phyloP scores from a whole-genome alignment of 2,113 vertebrate species.

The Euleptes europaea region DNA sequence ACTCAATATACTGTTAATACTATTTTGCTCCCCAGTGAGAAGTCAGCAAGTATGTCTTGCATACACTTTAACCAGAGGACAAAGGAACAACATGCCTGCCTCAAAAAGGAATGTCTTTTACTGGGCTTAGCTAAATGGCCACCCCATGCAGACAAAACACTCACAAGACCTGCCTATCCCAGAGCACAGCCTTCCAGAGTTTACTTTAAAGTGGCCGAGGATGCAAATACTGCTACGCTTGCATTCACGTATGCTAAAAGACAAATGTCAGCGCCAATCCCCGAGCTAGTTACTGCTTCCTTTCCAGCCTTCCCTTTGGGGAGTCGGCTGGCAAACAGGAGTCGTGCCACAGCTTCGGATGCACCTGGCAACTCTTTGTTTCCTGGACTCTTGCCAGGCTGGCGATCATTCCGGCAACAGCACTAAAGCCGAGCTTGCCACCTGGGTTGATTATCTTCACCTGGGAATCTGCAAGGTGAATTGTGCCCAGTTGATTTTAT shows the following conservation, averaged over 20 bases:
- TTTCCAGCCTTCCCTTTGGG: not conserved
- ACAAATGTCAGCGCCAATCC: not conserved
- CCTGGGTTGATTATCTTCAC: not conserved
- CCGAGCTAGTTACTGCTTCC: not conserved
- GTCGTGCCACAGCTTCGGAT: not conserved
- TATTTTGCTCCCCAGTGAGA: not conserved
- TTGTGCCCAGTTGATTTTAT: not conserved
- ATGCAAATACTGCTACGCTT: not conserved
- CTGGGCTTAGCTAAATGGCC: not conserved
- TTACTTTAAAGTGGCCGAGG: not conserved
- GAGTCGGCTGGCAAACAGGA: not conserved
- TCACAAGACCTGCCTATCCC: not conserved
- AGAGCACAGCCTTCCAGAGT: not conserved
- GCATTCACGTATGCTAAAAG: not conserved
- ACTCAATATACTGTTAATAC: not conserved
- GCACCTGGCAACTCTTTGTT: not conserved
- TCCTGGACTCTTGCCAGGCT: not conserved
- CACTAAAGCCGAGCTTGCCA: not conserved
- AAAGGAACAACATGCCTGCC: not conserved
- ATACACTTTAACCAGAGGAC: not conserved
- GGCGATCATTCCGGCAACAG: not conserved
- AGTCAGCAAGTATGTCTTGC: not conserved
- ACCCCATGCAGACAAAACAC: not conserved
- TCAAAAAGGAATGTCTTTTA: not conserved
- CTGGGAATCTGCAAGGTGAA: not conserved